Evolutionary conservation across 2,797 vertebrate species (phyloP).

Genomic region (Hapalemur alaotrensis): DNA sequence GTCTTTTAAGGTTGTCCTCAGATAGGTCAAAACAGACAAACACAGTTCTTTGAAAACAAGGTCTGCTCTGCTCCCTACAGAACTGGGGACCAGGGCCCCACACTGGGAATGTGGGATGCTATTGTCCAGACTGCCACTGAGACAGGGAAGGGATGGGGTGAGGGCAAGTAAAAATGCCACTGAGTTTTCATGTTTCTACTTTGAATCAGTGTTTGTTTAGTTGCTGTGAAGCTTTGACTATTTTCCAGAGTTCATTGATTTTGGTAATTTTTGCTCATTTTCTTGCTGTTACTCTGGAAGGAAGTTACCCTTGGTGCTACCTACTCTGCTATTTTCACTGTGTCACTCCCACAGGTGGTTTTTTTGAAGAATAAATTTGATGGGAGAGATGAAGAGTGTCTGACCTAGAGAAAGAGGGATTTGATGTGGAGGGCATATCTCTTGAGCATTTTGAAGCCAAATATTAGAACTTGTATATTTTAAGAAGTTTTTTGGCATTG

Average conservation of each 20-base stretch:
- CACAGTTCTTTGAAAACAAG: not conserved
- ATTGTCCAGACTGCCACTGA: not conserved
- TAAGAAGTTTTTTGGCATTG: not conserved
- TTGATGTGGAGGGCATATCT: not conserved
- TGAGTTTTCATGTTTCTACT: not conserved
- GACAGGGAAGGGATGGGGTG: not conserved
- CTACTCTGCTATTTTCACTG: not conserved
- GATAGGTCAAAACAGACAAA: not conserved
- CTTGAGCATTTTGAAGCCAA: not conserved
- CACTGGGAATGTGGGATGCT: not conserved
- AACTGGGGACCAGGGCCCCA: not conserved
- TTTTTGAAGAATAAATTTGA: not conserved
- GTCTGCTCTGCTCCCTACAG: not conserved
- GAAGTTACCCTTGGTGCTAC: not conserved
- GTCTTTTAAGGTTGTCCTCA: not conserved
- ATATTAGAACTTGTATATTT: not conserved
- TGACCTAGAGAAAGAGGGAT: not conserved
- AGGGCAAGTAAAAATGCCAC: not conserved
- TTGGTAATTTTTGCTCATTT: not conserved
- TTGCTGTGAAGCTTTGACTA: not conserved
- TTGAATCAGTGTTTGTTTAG: not conserved
- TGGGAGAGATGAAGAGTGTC: not conserved
- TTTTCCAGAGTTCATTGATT: not conserved
- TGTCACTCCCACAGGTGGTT: not conserved
- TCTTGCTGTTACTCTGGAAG: not conserved